Evolutionary conservation across 2,888 invertebrate species (phyloP).

Genomic region (Choreutis nemorana): DNA sequence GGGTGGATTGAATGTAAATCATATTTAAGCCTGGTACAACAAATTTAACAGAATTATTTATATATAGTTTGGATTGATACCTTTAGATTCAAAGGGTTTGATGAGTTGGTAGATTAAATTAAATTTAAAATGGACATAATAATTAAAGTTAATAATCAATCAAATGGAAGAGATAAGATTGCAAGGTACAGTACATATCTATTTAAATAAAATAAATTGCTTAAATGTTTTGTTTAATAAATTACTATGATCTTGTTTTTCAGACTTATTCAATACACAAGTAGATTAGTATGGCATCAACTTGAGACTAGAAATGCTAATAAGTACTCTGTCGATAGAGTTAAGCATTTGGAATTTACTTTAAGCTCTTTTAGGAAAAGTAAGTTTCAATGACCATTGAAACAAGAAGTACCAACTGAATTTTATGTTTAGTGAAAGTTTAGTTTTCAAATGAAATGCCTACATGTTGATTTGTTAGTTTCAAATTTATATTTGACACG

Average conservation of each 20-base stretch:
- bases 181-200: conserved; percentile 49
- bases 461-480: neutral
- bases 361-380: conserved; percentile 88
- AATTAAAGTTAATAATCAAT: conserved; percentile 60
- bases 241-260: conserved; percentile 16
- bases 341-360: conserved; percentile 83
- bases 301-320: conserved; percentile 69
- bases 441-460: neutral
- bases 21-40: no score
- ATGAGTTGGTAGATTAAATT: neutral
- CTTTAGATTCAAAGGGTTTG: no score
- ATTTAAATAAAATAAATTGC: neutral
- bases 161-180: conserved; percentile 63
- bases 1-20: no score
- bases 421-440: no score
- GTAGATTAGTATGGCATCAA: conserved; percentile 81
- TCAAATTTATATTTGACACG: neutral
- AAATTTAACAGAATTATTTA: no score
- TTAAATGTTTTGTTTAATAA: neutral
- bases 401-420: no score
- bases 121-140: conserved; percentile 48
- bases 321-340: conserved; percentile 73
- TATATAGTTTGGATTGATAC: no score
- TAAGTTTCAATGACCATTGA: no score
- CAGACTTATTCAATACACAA: conserved; percentile 84